These are phyloP conservation scores for Galerucella calmariensis DNA, from an alignment of 2,888 invertebrate species.

Conservation along the genomic window DNA sequence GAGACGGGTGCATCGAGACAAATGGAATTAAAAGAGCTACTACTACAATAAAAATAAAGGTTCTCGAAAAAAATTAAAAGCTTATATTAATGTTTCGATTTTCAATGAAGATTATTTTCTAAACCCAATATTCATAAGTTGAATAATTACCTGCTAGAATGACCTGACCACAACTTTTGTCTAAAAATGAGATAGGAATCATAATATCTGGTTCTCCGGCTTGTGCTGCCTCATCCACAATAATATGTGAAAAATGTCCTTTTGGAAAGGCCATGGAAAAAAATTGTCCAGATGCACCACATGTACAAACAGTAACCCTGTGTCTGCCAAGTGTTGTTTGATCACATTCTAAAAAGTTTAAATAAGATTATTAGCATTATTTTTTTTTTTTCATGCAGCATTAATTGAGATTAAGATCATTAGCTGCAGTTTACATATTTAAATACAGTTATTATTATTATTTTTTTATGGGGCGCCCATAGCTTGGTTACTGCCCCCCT, in stretches of 20 bases:
- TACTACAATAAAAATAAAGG: too few relatives aligned
- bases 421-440: too few relatives aligned
- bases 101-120: too few relatives aligned
- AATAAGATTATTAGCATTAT: background rate
- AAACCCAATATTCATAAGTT: background rate
- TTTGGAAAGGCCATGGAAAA: slow-evolving; percentile 75
- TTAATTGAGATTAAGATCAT: too few relatives aligned
- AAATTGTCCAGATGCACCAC: slow-evolving; percentile 77
- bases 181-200: slow-evolving; percentile 78
- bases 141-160: slow-evolving; percentile 72
- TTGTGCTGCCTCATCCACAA: slow-evolving; percentile 95
- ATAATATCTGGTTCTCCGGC: slow-evolving; percentile 91
- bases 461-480: too few relatives aligned
- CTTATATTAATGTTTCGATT: too few relatives aligned
- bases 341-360: slow-evolving; percentile 64
- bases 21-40: background rate
- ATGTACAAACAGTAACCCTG: slow-evolving; percentile 88
- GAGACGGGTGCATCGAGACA: background rate
- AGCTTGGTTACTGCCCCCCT: too few relatives aligned
- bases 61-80: too few relatives aligned
- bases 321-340: slow-evolving; percentile 77
- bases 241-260: slow-evolving; percentile 90
- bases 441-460: too few relatives aligned
- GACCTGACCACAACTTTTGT: slow-evolving; percentile 73
- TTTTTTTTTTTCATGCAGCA: too few relatives aligned